Evolutionary conservation across 2,888 invertebrate species (phyloP), one percentile per base, ranked within the genome.

Genomic region (Unio delphinus): DNA sequence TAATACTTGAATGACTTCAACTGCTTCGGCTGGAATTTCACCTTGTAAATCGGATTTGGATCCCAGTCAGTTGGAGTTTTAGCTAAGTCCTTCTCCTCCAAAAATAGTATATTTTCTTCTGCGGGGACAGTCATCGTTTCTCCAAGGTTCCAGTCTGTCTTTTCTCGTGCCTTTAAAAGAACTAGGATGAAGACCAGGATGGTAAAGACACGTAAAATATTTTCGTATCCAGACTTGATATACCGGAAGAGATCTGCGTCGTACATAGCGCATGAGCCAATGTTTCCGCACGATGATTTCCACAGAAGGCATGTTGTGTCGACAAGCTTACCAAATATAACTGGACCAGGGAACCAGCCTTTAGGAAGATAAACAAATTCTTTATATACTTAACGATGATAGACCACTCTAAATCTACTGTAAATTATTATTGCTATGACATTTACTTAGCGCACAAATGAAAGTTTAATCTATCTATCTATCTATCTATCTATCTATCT

Each of bases 321-420:
- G 1, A 82, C 65, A 6, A 85, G 57, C 30, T 64, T 67, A 3
- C 85, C 85, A 45, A 79, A 77, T 3, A 80, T 70, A 0, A 85
- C 73, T 7, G 85, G 85, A 8, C 83, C 85, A 15, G 80, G 76
- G 58, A 83, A 78, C 80, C 83, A 85, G 11, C 83, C 85, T 85
- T 45, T 15, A 45, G 8, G 59, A 56, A 63, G 34, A 11, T 62
- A 58, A 67, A 20, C 30, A 2, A 4, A 45, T 30, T 7, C 54
- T 11, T n/a, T 55, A 11, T 54, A 67, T 18, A 7, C 28, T 17
- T 57, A n/a, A 8, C 11, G 3, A 26, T 17, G 17, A 23, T 30
- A 7, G 30, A 30, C 15, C n/a, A 18, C 28, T 5, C 54, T 55
- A 55, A 61, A 28, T 55, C 18, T 55, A 61, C 28, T 65, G 20